Percentiles rank a stretch among this genome's conserved stretches.
phyloP scores from a whole-genome alignment of 1,140 invertebrate species.

The Pararge aegeria region DNA sequence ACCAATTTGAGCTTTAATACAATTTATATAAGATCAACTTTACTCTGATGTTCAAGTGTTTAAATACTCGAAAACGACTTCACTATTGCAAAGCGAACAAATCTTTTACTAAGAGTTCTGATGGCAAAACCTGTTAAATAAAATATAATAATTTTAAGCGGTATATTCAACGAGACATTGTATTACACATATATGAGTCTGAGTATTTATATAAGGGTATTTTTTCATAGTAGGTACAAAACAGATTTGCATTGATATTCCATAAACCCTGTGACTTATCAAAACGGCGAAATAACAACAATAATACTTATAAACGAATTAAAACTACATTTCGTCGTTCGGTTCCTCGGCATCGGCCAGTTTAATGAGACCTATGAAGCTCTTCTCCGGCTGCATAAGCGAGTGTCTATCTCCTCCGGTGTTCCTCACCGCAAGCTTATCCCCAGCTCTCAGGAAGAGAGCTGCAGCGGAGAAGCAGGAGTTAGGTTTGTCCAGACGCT shows the following conservation, averaged over 20 bases:
- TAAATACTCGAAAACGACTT: too few species aligned
- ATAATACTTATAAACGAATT: constrained; percentile 8
- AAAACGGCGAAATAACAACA: constrained; percentile 2
- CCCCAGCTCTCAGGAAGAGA: constrained; percentile 81
- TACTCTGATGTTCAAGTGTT: too few species aligned
- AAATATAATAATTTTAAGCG: too few species aligned
- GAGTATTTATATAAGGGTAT: too few species aligned
- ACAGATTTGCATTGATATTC: not conserved
- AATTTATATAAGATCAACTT: too few species aligned
- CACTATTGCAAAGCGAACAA: too few species aligned
- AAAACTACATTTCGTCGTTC: constrained; percentile 46
- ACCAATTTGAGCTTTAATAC: too few species aligned
- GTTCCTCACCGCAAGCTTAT: constrained; percentile 84
- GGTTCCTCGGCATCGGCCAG: constrained; percentile 81
- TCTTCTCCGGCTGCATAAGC: constrained; percentile 86
- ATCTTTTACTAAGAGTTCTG: too few species aligned
- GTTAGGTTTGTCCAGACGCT: constrained; percentile 77
- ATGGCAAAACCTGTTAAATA: too few species aligned
- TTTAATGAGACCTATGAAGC: constrained; percentile 89
- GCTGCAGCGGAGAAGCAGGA: constrained; percentile 88
- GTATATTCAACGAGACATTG: too few species aligned
- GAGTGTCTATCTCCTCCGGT: constrained; percentile 84
- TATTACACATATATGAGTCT: too few species aligned
- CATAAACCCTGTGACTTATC: not conserved
- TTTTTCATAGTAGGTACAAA: too few species aligned